These are phyloP conservation scores for Semnornis frantzii DNA, from an alignment of 2,113 vertebrate genomes.

Conservation along the genomic window DNA sequence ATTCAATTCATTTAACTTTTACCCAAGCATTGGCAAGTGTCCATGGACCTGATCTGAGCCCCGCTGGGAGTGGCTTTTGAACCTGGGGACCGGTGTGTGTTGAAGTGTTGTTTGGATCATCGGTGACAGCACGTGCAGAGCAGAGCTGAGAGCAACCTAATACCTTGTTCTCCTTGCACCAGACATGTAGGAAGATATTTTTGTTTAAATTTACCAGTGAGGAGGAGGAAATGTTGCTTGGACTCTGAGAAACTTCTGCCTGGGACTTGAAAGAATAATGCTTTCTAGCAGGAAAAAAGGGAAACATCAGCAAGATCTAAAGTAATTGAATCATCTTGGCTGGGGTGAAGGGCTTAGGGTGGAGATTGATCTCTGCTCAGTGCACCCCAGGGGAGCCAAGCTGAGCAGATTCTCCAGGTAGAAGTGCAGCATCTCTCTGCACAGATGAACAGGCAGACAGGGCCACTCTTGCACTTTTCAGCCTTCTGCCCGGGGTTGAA, in stretches of 20 bases:
- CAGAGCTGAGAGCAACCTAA: neutral
- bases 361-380: rapidly evolving
- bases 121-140: neutral
- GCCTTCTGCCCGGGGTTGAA: neutral
- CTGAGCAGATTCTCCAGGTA: neutral
- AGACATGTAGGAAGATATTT: neutral
- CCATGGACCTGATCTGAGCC: neutral
- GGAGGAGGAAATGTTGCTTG: neutral
- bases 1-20: neutral
- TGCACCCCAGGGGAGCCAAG: neutral
- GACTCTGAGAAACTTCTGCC: neutral
- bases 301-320: neutral
- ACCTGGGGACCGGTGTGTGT: neutral
- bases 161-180: neutral
- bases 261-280: neutral
- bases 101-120: neutral
- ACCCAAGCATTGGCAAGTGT: neutral
- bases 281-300: neutral
- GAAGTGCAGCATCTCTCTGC: neutral
- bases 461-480: neutral
- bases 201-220: neutral
- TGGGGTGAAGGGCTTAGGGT: neutral
- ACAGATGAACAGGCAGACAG: neutral
- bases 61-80: neutral
- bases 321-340: neutral